Base-by-base conservation (phyloP, 2,888 invertebrate genomes). In the Sicus ferrugineus region DNA sequence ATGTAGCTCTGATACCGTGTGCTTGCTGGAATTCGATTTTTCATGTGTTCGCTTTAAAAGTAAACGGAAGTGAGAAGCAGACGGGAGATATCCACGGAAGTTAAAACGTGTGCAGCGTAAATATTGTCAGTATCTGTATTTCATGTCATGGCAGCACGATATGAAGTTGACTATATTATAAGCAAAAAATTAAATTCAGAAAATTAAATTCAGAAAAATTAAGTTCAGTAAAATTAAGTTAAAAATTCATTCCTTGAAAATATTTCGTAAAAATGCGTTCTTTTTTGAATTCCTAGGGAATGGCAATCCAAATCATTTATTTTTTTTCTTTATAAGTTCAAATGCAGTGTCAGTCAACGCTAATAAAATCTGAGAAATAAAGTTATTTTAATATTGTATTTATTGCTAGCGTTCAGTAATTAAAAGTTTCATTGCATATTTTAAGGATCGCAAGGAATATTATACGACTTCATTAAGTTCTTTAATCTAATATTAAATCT, bases 61-160 rank as follows among this genome's bases (percentile, higher is more conserved):
- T 23, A 23, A 62, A 30, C 50, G 52, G 14, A 52, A 64, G 52
- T 64, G 48, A 21, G 16, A 31, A 21, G 34, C 48, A 48, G 46
- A 46, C 46, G 65, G 54, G 23, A 34, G 38, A 52, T 23, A n/a
- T 38, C 2, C 14, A 16, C 16, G 52, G 16, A 16, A 31, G 34
- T 14, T 26, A 26, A 5, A 38, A 38, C 38, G 54, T 5, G 38
- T 16, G 21, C 34, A n/a, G 26, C 2, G 54, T 7, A 54, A 54
- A 54, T 28, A 54, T 54, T 54, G 28, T 21, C 54, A 54, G 19
- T n/a, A 11, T 9, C 50, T 5, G 19, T n/a, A n/a, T n/a, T n/a
- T n/a, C n/a, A n/a, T n/a, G n/a, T n/a, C n/a, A n/a, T n/a, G n/a
- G n/a, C n/a, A n/a, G n/a, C n/a, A n/a, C n/a, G n/a, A n/a, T n/a